Conservation (phyloP, 2,113 vertebrate species). For the Anser cygnoides region DNA sequence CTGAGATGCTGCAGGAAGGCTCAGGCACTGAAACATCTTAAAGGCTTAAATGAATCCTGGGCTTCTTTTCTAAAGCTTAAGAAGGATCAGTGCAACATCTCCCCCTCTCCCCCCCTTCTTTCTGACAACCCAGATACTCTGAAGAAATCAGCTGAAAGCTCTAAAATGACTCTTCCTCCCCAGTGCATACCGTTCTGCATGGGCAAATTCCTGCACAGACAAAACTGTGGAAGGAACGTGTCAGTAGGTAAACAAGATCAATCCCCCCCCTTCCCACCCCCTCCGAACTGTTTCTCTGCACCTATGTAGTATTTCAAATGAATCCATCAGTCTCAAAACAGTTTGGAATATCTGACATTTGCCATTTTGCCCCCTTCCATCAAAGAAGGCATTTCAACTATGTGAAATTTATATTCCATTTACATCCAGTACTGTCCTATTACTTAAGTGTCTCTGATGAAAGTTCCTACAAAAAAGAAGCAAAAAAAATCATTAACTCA, state of each 20-base stretch:
- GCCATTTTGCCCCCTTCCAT: conserved; percentile 31
- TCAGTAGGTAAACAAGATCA: conserved; percentile 20
- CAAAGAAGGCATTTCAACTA: conserved; percentile 17
- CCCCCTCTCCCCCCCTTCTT: no score
- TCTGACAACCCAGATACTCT: neutral
- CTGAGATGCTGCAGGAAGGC: neutral
- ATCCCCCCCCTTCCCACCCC: neutral
- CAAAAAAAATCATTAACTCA: conserved; percentile 45
- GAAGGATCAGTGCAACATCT: neutral
- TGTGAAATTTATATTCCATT: conserved; percentile 49
- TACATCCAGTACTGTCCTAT: conserved; percentile 16
- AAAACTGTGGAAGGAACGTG: neutral
- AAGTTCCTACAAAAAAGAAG: conserved; percentile 38
- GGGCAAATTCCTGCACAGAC: neutral
- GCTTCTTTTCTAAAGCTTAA: neutral
- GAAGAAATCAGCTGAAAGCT: neutral
- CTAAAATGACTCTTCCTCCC: neutral
- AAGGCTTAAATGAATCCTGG: neutral
- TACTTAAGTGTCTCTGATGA: conserved; percentile 23
- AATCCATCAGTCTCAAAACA: neutral
- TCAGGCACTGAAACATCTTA: neutral
- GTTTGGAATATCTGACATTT: conserved; percentile 30
- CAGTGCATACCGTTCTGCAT: neutral
- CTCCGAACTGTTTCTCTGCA: neutral
- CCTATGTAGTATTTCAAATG: neutral